Evolutionary conservation across 2,888 invertebrate species (phyloP).

Genomic region (Balanococcus diminutus): DNA sequence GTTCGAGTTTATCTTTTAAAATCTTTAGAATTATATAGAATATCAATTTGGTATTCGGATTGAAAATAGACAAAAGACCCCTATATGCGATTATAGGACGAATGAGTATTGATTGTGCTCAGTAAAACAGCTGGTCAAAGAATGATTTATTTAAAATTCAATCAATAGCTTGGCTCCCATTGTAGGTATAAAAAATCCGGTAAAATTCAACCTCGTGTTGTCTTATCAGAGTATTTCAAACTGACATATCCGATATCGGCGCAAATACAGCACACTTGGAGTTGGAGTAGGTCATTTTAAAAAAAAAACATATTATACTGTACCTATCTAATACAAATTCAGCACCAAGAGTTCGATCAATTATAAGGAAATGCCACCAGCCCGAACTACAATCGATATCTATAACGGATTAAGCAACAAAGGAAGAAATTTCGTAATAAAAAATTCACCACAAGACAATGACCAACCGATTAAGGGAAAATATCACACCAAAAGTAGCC

Average conservation of each 20-base stretch:
- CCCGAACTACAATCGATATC: not conserved
- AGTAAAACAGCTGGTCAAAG: not conserved
- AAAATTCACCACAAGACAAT: not conserved
- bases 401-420: not conserved
- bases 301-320: not conserved
- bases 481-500: not conserved
- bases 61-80: not conserved
- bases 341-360: no score
- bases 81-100: not conserved
- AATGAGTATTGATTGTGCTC: not conserved
- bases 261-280: not conserved
- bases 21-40: not conserved
- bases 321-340: not conserved
- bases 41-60: not conserved
- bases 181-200: not conserved
- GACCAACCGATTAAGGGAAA: not conserved
- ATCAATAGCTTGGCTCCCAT: no score
- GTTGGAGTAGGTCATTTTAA: no score
- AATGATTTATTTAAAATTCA: no score
- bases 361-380: no score
- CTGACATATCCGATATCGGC: not conserved
- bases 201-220: slow-evolving; percentile 1
- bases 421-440: not conserved
- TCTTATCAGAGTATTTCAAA: not conserved
- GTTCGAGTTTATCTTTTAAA: slow-evolving; percentile 1